Percentiles rank a stretch among this genome's conserved stretches.
Conservation (phyloP, 2,888 invertebrate species). For the Embidobia sp. region DNA sequence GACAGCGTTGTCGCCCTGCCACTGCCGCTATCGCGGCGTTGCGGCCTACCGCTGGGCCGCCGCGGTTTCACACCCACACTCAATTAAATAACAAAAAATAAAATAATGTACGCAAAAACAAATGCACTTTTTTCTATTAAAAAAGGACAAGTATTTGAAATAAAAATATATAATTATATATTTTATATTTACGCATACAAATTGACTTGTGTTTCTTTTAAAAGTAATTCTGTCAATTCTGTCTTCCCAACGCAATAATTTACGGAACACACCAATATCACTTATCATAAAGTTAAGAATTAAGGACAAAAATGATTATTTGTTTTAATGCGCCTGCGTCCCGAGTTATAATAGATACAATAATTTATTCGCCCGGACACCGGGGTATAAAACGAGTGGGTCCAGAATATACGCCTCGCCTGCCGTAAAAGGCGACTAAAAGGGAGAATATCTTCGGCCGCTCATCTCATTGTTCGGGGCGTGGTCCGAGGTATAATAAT, state of each 20-base stretch:
- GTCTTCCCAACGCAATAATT: slow-evolving; percentile 19
- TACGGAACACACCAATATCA: slow-evolving; percentile 19
- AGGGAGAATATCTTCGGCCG: slow-evolving; percentile 64
- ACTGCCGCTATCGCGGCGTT: too few species aligned
- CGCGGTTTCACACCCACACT: too few species aligned
- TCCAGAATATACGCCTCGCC: slow-evolving; percentile 60
- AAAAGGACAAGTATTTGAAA: too few species aligned
- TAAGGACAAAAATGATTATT: slow-evolving; percentile 58
- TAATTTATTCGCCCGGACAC: slow-evolving; percentile 60
- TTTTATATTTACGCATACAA: too few species aligned
- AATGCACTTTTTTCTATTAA: too few species aligned
- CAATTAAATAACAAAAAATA: too few species aligned
- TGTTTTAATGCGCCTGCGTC: slow-evolving; percentile 54
- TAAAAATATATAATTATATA: too few species aligned
- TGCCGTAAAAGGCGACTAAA: slow-evolving; percentile 63
- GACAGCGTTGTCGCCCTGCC: too few species aligned
- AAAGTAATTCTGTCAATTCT: too few species aligned
- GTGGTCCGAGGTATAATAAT: slow-evolving; percentile 61
- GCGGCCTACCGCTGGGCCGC: too few species aligned
- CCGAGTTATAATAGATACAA: slow-evolving; percentile 59
- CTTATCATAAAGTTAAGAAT: slow-evolving; percentile 37
- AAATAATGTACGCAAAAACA: too few species aligned
- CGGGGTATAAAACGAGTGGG: slow-evolving; percentile 58
- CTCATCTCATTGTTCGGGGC: slow-evolving; percentile 61
- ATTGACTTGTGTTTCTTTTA: too few species aligned